phyloP scores from a whole-genome alignment of 2,888 invertebrate genomes.

The Cantharis flavilabris region DNA sequence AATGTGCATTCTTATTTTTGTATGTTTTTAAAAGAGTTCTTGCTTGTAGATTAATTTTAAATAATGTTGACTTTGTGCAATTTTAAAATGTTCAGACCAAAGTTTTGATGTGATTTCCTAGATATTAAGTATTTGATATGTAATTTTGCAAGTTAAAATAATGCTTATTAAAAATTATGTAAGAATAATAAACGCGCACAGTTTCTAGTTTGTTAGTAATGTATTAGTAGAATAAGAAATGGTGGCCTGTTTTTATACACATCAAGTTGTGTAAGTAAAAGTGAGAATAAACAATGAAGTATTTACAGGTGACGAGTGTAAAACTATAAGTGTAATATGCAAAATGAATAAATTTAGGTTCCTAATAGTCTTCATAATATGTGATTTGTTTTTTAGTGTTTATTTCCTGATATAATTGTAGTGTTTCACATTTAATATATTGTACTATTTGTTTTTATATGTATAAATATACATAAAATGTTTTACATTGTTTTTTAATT shows the following conservation, averaged over 20 bases:
- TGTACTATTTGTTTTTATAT: constrained; percentile 25
- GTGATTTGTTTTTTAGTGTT: constrained; percentile 29
- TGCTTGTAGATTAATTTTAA: constrained; percentile 4
- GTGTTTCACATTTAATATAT: constrained; percentile 34
- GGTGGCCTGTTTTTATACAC: constrained; percentile 11
- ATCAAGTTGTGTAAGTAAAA: neutral
- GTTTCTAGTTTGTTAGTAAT: constrained; percentile 5
- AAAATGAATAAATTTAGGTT: constrained; percentile 30
- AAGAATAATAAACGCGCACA: constrained; percentile 13
- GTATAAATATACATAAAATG: neutral
- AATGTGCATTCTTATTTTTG: neutral
- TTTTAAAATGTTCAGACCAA: constrained; percentile 45
- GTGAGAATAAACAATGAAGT: constrained; percentile 13
- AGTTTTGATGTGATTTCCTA: constrained; percentile 46
- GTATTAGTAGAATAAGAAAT: constrained; percentile 5
- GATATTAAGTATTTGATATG: constrained; percentile 24
- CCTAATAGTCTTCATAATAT: constrained; percentile 25
- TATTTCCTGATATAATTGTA: constrained; percentile 29
- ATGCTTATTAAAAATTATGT: constrained; percentile 28
- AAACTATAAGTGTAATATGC: neutral
- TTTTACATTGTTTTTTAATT: neutral
- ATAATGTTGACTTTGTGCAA: constrained; percentile 37
- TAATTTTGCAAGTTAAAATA: constrained; percentile 36
- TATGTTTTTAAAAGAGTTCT: neutral
- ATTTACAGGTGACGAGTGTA: constrained; percentile 1